Conservation (phyloP, 2,113 vertebrate genomes). For the Lycocorax pyrrhopterus region DNA sequence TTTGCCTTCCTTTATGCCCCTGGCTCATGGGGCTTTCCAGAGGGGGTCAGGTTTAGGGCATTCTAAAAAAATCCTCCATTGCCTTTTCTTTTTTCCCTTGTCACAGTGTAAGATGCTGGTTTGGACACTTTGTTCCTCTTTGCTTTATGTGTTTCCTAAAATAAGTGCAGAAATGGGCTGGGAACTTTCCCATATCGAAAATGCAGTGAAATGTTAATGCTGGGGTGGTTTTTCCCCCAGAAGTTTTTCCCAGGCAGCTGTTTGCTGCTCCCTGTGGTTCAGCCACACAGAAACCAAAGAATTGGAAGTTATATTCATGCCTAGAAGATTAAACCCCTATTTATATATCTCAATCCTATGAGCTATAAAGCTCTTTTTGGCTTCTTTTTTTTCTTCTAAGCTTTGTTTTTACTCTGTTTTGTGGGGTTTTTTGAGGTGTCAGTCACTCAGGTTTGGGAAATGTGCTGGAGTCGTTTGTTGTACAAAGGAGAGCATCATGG, state of each 20-base stretch:
- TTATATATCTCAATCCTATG: neutral
- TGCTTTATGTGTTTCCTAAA: neutral
- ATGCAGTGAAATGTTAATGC: neutral
- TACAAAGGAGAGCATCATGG: rapidly evolving
- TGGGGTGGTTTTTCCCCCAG: neutral
- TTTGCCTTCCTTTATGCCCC: neutral
- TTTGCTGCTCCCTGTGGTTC: neutral
- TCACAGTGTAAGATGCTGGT: neutral
- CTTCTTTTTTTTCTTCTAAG: neutral
- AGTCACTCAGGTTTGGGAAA: neutral
- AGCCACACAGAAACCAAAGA: neutral
- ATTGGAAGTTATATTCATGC: neutral
- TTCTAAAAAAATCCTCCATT: neutral
- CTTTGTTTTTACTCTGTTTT: neutral
- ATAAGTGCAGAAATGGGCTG: neutral
- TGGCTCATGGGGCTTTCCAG: neutral
- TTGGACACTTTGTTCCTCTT: neutral
- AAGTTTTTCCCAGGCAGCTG: neutral
- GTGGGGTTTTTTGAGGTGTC: neutral
- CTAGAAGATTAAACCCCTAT: neutral
- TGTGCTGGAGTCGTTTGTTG: neutral
- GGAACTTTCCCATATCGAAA: neutral
- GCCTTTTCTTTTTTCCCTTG: neutral
- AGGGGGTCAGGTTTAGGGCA: neutral
- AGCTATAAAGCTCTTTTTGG: neutral